Percentiles rank a stretch among this genome's conserved stretches.
Conservation (phyloP, 2,113 vertebrate species). For the Gymnocephalus cernua region DNA sequence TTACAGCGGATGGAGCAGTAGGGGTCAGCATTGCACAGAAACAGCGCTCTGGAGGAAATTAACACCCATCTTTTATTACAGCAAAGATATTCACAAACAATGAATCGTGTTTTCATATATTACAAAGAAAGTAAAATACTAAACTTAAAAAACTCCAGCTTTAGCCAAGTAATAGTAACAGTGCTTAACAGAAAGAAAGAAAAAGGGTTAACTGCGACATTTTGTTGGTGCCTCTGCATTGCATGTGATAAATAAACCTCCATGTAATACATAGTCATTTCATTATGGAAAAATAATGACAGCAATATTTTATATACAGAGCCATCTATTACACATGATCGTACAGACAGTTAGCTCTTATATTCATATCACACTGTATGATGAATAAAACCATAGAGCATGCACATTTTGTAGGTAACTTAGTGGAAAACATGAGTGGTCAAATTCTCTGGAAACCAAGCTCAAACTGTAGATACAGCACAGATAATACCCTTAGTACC, state of each 20-base stretch:
- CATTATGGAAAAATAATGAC: slow-evolving; percentile 54
- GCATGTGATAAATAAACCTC: slow-evolving; percentile 31
- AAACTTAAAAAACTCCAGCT: slow-evolving; percentile 42
- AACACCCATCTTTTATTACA: slow-evolving; percentile 70
- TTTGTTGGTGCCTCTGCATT: background rate
- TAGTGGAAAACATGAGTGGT: background rate
- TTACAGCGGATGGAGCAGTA: background rate
- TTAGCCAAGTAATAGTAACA: slow-evolving; percentile 6
- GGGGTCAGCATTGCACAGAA: slow-evolving; percentile 34
- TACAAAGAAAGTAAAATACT: slow-evolving; percentile 57
- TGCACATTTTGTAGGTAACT: slow-evolving; percentile 36
- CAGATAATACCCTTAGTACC: background rate
- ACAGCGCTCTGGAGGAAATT: background rate
- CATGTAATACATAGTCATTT: slow-evolving; percentile 1
- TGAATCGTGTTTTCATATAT: slow-evolving; percentile 31
- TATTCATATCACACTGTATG: slow-evolving; percentile 37
- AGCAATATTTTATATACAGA: slow-evolving; percentile 29
- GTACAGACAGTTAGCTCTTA: slow-evolving; percentile 26
- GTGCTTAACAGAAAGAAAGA: slow-evolving; percentile 18
- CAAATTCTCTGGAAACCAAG: background rate
- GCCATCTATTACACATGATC: slow-evolving; percentile 21
- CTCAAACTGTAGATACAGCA: slow-evolving; percentile 14
- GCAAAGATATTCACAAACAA: slow-evolving; percentile 61
- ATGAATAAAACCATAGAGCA: slow-evolving; percentile 43
- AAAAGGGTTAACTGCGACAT: slow-evolving; percentile 16